Conservation (phyloP, 2,888 invertebrate genomes). For the Altica lythri region DNA sequence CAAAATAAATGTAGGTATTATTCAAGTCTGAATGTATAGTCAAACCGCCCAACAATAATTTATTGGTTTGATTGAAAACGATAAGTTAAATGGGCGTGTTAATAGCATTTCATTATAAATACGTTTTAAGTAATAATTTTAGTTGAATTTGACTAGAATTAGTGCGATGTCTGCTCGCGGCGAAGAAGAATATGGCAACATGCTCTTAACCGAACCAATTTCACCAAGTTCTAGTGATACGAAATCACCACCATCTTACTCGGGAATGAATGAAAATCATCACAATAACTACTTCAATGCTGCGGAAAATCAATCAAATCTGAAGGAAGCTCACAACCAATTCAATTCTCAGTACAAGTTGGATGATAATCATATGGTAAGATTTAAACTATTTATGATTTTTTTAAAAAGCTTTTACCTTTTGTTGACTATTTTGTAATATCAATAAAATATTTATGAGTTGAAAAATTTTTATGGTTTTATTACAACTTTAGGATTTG, state of each 20-base stretch:
- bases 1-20: too few species aligned
- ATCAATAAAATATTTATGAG: too few species aligned
- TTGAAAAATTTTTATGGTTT: too few species aligned
- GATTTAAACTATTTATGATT: neutral
- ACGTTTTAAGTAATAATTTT: conserved; percentile 13
- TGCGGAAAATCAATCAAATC: neutral
- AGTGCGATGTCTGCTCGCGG: conserved; percentile 11
- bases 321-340: conserved; percentile 1
- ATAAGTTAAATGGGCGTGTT: conserved; percentile 9
- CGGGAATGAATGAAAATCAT: neutral
- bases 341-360: conserved; percentile 13
- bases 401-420: too few species aligned
- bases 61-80: conserved; percentile 3
- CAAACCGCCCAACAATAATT: neutral
- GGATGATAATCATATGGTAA: conserved; percentile 20
- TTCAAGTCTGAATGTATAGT: too few species aligned
- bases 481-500: too few species aligned
- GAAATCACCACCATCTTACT: conserved; percentile 20
- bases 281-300: conserved; percentile 16
- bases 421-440: too few species aligned
- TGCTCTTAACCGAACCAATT: conserved; percentile 24
- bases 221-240: conserved; percentile 25
- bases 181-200: conserved; percentile 15
- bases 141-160: conserved; percentile 7
- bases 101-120: conserved; percentile 18